phyloP scores from a whole-genome alignment of 92 coral and sea anemone species.

The Zoanthus sociatus region DNA sequence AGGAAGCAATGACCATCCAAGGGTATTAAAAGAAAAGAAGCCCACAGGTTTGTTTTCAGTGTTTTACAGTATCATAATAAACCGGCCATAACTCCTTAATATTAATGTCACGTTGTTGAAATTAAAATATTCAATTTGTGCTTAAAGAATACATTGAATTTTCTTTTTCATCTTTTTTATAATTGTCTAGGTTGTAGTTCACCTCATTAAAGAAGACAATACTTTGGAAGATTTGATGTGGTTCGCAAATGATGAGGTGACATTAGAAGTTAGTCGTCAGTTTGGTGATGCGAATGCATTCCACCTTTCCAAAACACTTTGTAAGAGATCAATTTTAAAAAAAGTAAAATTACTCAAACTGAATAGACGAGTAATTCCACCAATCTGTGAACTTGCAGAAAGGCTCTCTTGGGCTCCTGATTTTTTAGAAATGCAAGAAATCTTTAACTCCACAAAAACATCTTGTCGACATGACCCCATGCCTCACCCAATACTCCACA shows the following conservation, averaged over 20 bases:
- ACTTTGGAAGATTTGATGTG: constrained; percentile 26
- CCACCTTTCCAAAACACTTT: constrained; percentile 38
- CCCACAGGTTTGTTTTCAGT: no score
- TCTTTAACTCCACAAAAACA: neutral
- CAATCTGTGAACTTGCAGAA: constrained; percentile 24
- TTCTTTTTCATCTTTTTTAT: neutral
- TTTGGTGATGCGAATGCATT: constrained; percentile 42
- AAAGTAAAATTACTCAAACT: neutral
- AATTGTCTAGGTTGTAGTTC: constrained; percentile 4
- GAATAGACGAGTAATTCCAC: neutral
- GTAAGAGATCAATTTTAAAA: neutral
- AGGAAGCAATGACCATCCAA: no score
- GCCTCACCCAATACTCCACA: constrained; percentile 24
- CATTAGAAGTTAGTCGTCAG: constrained; percentile 37
- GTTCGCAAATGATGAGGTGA: constrained; percentile 22
- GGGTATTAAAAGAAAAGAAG: no score
- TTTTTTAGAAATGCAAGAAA: constrained; percentile 23
- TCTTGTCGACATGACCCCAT: neutral
- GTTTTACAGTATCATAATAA: no score
- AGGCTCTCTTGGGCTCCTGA: constrained; percentile 32
- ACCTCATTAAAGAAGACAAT: constrained; percentile 4
- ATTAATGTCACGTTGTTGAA: no score
- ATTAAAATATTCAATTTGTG: no score
- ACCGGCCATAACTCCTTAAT: no score
- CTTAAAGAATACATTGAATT: no score